phyloP scores from a whole-genome alignment of 2,888 invertebrate species.

The Eupithecia tripunctaria region DNA sequence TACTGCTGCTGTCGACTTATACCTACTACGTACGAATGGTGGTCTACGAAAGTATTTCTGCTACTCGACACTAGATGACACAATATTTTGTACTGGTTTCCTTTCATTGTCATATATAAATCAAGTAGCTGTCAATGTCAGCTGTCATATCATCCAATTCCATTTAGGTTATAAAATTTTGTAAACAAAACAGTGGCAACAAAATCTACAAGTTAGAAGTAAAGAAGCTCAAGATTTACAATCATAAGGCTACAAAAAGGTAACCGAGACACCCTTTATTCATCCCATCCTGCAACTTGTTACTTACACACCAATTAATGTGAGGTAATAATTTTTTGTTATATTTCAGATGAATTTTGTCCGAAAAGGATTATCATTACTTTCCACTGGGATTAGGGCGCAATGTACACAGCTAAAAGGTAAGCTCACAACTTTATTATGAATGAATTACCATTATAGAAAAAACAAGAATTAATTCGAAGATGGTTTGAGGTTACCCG shows the following conservation, averaged over 20 bases:
- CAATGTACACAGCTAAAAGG: constrained; percentile 65
- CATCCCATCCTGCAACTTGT: neutral
- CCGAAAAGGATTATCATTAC: constrained; percentile 67
- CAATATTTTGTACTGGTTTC: constrained; percentile 20
- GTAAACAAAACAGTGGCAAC: constrained; percentile 19
- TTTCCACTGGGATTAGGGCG: constrained; percentile 65
- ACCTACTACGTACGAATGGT: too few relatives aligned
- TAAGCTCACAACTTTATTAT: constrained; percentile 43
- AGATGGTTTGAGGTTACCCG: constrained; percentile 10
- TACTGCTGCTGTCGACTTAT: too few relatives aligned
- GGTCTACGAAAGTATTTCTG: neutral
- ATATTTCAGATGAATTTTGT: constrained; percentile 76
- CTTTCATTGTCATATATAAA: neutral
- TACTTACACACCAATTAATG: neutral
- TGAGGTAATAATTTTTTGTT: constrained; percentile 3
- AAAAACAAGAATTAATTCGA: neutral
- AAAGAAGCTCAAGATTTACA: neutral
- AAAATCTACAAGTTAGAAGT: neutral
- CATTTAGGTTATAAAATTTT: constrained; percentile 15
- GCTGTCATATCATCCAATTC: constrained; percentile 10
- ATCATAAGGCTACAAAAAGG: constrained; percentile 25
- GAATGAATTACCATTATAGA: neutral
- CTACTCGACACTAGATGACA: constrained; percentile 32
- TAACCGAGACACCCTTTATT: constrained; percentile 3
- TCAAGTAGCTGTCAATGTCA: constrained; percentile 13